These are phyloP conservation scores for Gonatopus flavifemur DNA, from an alignment of 1,140 invertebrate genomes.

Conservation along the genomic window DNA sequence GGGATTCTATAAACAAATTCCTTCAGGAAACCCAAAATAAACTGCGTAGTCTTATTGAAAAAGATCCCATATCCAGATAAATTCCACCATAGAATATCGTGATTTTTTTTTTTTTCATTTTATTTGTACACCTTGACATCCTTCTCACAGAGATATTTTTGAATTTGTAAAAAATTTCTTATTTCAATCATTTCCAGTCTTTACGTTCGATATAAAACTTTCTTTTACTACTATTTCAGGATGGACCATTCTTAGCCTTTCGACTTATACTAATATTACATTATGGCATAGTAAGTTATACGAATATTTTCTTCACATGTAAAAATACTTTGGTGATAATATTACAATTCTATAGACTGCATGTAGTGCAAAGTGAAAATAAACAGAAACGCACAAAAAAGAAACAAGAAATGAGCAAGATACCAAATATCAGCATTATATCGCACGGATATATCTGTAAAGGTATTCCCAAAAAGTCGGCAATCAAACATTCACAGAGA, in stretches of 20 bases:
- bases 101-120: no score
- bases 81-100: no score
- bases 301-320: conserved; percentile 92
- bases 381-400: conserved; percentile 49
- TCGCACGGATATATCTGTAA: conserved; percentile 53
- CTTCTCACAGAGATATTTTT: no score
- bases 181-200: no score
- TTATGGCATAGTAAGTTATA: conserved; percentile 86
- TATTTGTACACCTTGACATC: not conserved
- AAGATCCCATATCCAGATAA: no score
- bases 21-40: no score
- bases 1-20: conserved; percentile 5
- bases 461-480: conserved; percentile 15
- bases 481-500: conserved; percentile 22
- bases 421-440: conserved; percentile 62
- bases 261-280: conserved; percentile 80
- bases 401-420: conserved; percentile 44
- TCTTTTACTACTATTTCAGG: conserved; percentile 46
- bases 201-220: no score
- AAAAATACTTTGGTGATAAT: conserved; percentile 86
- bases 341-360: conserved; percentile 79
- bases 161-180: not conserved
- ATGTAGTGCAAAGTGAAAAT: conserved; percentile 71
- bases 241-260: conserved; percentile 84
- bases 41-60: no score